Evolutionary conservation across 2,797 vertebrate species (phyloP), one percentile per base, ranked within the genome.

Genomic region (Myoxocephalus aenaeus): DNA sequence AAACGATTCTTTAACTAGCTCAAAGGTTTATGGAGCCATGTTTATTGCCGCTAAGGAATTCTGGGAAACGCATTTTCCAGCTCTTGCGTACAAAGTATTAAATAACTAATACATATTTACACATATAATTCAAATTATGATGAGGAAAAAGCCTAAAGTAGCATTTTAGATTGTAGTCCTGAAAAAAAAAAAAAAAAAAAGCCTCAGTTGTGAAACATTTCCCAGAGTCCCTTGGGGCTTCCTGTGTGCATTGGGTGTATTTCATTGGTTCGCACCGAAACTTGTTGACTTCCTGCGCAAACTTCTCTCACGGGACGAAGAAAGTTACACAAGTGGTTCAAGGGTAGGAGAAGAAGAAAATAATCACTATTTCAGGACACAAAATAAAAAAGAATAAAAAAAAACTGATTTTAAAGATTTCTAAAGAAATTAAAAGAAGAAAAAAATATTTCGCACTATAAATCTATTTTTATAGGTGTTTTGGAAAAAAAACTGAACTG

Each of bases 1-100:
- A 94, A 62, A 98, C 97, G 96, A 98, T 96, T 98, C 96, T 97
- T 97, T 97, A 98, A 98, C 97, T 97, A 98, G 96, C 97, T 98
- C 97, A 97, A 97, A 97, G 97, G 97, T 97, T 95, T 96, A 97
- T 95, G 96, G 97, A 98, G 97, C 97, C 97, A 98, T 92, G 85
- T 98, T 97, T 82, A 91, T 95, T 92, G 96, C 95, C 96, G 90
- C 96, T 93, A 94, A 92, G 96, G 97, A 97, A 96, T 97, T 97
- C 97, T 98, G 97, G 97, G 97, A 92, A 96, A 95, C 86, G 93
- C 89, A 90, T 96, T 96, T 97, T 96, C 94, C 91, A 77, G 94
- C 95, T 87, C 65, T 95, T 92, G 93, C 91, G 64, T 78, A 64
- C 44, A 87, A 86, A 84, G 70, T 73, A 77, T 83, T 81, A 75